Percentiles rank a stretch among this genome's conserved stretches.
Evolutionary conservation across 35 echinoderm and acorn worm species (phyloP).

Genomic region (Ophioderma brevispina): DNA sequence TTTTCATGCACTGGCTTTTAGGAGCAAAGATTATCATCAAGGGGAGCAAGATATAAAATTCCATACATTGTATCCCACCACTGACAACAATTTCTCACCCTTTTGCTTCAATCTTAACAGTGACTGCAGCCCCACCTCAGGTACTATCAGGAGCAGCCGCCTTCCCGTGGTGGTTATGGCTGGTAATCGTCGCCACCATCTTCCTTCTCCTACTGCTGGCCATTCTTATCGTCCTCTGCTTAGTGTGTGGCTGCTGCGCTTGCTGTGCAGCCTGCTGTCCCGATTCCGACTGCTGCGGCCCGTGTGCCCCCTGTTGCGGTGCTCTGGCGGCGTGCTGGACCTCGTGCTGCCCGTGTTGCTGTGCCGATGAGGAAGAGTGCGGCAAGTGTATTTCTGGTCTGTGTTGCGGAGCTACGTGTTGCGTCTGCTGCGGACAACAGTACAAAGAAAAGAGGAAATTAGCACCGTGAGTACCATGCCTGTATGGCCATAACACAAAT

Average conservation of each 20-base stretch:
- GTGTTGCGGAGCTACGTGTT: conserved; percentile 48
- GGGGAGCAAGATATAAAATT: too few relatives aligned
- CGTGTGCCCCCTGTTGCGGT: conserved; percentile 28
- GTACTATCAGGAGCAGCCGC: conserved; percentile 5
- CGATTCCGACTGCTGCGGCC: conserved; percentile 5
- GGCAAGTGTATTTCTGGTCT: conserved; percentile 41
- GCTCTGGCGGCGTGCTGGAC: conserved; percentile 31
- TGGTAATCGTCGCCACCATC: conserved; percentile 37
- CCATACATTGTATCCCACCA: too few relatives aligned
- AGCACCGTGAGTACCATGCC: background rate
- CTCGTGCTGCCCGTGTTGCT: conserved; percentile 45
- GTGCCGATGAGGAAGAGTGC: conserved; percentile 63
- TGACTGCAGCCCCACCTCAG: background rate
- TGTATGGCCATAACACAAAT: too few relatives aligned
- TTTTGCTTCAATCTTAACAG: background rate
- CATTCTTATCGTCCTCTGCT: conserved; percentile 50
- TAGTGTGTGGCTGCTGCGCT: conserved; percentile 55
- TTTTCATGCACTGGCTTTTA: too few relatives aligned
- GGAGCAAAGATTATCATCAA: too few relatives aligned
- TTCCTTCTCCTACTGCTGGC: conserved; percentile 58
- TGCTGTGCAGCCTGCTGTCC: conserved; percentile 50
- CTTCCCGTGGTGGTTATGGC: conserved; percentile 67
- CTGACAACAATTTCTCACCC: too few relatives aligned
- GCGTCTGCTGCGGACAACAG: conserved; percentile 58
- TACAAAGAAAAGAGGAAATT: conserved; percentile 54